Evolutionary conservation across 2,113 vertebrate species (phyloP).

Genomic region (Notarius lentiginosus): DNA sequence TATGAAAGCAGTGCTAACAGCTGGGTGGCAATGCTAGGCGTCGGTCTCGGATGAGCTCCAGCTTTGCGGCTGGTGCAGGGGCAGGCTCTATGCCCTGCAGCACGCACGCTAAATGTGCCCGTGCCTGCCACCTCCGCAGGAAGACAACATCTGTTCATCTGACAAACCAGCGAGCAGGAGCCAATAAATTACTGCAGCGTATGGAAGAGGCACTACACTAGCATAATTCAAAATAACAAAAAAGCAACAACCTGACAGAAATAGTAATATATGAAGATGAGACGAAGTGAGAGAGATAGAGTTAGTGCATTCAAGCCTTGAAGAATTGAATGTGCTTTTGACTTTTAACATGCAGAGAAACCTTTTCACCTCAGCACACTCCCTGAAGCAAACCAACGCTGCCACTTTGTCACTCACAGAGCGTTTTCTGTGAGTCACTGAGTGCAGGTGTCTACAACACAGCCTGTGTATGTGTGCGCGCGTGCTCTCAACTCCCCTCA

Average conservation of each 20-base stretch:
- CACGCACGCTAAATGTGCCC: conserved; percentile 39
- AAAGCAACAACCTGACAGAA: background rate
- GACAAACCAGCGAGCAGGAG: conserved; percentile 34
- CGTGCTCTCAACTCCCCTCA: background rate
- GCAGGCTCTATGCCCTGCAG: conserved; percentile 31
- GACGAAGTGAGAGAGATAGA: background rate
- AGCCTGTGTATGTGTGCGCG: conserved; percentile 13
- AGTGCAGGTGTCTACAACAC: conserved; percentile 29
- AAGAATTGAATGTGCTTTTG: background rate
- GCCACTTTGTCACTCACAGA: conserved; percentile 25
- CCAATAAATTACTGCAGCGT: conserved; percentile 33
- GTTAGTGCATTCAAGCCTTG: background rate
- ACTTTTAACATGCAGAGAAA: conserved; percentile 14
- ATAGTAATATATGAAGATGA: background rate
- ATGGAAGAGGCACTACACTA: conserved; percentile 17
- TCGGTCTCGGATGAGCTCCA: conserved; percentile 29
- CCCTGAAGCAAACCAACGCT: conserved; percentile 18
- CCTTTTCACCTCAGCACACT: conserved; percentile 2
- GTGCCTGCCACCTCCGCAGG: conserved; percentile 40
- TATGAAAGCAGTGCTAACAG: conserved; percentile 14
- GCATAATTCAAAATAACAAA: conserved; percentile 1
- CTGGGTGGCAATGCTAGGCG: conserved; percentile 37
- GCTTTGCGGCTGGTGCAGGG: conserved; percentile 29
- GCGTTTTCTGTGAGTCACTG: conserved; percentile 6
- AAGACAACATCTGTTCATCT: conserved; percentile 52